Percentiles rank a stretch among this genome's conserved stretches.
These are phyloP conservation scores for Centroberyx gerrardi DNA, from an alignment of 2,797 vertebrate genomes.

Conservation along the genomic window DNA sequence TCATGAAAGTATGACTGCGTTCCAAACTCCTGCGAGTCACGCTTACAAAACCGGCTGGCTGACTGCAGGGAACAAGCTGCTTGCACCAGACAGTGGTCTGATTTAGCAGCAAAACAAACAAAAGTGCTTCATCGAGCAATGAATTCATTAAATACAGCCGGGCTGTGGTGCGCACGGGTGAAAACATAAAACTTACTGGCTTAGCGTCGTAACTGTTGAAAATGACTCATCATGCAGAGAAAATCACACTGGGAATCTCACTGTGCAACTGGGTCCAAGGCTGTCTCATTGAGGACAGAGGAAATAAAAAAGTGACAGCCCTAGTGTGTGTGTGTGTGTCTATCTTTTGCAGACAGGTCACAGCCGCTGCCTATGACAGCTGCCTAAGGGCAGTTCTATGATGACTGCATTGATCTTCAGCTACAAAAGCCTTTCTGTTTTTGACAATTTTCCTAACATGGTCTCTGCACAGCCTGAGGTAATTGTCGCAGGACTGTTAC, in stretches of 20 bases:
- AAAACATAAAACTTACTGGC: slow-evolving; percentile 15
- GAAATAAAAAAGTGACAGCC: slow-evolving; percentile 38
- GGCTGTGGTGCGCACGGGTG: not conserved
- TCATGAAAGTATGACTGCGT: slow-evolving; percentile 46
- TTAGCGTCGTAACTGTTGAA: slow-evolving; percentile 11
- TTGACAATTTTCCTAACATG: slow-evolving; percentile 31
- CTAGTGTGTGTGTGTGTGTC: slow-evolving; percentile 25
- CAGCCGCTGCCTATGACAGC: slow-evolving; percentile 53
- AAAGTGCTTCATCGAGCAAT: slow-evolving; percentile 16
- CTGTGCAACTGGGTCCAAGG: slow-evolving; percentile 20
- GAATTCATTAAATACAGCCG: slow-evolving; percentile 27
- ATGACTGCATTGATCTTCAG: slow-evolving; percentile 65
- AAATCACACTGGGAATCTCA: slow-evolving; percentile 28
- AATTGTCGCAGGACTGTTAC: slow-evolving; percentile 35
- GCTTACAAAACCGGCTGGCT: slow-evolving; percentile 20
- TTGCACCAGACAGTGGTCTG: slow-evolving; percentile 1
- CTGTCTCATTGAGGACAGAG: slow-evolving; percentile 19
- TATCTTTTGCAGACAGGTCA: slow-evolving; percentile 52
- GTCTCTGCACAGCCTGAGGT: slow-evolving; percentile 41
- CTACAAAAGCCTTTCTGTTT: slow-evolving; percentile 38
- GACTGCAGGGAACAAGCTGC: slow-evolving; percentile 47
- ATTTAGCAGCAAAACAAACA: slow-evolving; percentile 41
- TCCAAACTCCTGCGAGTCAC: slow-evolving; percentile 25
- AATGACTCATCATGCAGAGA: slow-evolving; percentile 40
- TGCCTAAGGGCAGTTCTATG: slow-evolving; percentile 51